These are phyloP conservation scores for Presbytis comata DNA, from an alignment of 2,797 vertebrate genomes.

Conservation along the genomic window DNA sequence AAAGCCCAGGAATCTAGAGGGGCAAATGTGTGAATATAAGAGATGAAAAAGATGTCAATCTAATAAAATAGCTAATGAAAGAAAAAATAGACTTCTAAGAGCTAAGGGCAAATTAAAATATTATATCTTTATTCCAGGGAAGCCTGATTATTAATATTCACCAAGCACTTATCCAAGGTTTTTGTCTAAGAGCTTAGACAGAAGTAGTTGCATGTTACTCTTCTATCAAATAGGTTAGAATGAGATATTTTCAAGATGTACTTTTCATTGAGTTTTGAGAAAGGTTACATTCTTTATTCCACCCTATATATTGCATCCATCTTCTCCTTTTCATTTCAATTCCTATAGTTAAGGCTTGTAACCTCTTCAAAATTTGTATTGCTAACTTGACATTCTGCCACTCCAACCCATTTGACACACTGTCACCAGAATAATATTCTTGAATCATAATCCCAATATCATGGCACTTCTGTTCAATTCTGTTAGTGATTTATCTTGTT, in stretches of 20 bases:
- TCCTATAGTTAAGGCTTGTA: neutral
- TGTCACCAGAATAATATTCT: neutral
- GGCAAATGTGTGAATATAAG: neutral
- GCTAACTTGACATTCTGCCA: neutral
- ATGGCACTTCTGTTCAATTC: neutral
- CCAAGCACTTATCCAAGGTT: neutral
- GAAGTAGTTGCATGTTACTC: neutral
- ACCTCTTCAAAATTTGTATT: neutral
- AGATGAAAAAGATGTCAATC: neutral
- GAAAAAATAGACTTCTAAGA: neutral
- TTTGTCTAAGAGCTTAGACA: neutral
- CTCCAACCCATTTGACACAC: neutral
- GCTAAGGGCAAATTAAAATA: neutral
- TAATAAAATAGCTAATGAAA: neutral
- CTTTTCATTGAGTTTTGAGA: neutral
- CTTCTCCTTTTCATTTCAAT: neutral
- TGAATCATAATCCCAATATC: neutral
- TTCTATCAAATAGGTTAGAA: neutral
- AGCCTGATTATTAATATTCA: neutral
- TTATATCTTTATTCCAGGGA: neutral
- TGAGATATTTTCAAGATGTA: neutral
- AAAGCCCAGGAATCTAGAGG: neutral
- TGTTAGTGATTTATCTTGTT: neutral
- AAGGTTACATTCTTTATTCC: neutral
- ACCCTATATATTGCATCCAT: neutral